A percentile compares a stretch with the other conserved stretches of the same genome.
Evolutionary conservation across 2,888 invertebrate genomes (phyloP).

Genomic region (Eristalis arbustorum): DNA sequence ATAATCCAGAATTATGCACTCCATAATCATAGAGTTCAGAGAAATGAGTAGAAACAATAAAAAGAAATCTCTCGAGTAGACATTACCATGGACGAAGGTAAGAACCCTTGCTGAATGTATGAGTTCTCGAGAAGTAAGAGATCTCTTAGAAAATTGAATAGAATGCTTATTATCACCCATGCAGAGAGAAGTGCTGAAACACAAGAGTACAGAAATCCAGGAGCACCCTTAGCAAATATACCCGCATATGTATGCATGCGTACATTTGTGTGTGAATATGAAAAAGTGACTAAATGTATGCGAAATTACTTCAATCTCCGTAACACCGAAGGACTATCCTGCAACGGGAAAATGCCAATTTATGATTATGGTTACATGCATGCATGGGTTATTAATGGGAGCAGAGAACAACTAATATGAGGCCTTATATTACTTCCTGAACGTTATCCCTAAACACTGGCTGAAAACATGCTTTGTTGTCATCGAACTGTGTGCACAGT

Average conservation of each 20-base stretch:
- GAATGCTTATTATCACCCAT: conserved; percentile 31
- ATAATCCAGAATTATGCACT: neutral
- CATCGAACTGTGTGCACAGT: conserved; percentile 9
- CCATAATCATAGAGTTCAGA: conserved; percentile 26
- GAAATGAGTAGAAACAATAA: conserved; percentile 21
- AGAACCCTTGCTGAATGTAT: conserved; percentile 46
- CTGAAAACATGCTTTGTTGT: conserved; percentile 45
- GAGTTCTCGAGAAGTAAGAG: conserved; percentile 16
- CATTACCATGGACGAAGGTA: conserved; percentile 41
- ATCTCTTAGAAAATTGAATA: conserved; percentile 33
- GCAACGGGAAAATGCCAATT: conserved; percentile 53
- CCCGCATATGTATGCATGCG: neutral
- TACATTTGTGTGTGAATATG: neutral
- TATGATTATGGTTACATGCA: conserved; percentile 62
- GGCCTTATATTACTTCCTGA: conserved; percentile 2
- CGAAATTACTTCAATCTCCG: conserved; percentile 31
- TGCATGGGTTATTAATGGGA: conserved; percentile 60
- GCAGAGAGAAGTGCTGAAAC: neutral
- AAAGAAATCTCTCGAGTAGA: conserved; percentile 33
- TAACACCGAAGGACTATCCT: neutral
- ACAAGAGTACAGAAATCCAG: neutral
- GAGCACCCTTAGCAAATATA: conserved; percentile 8
- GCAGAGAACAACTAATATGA: conserved; percentile 54
- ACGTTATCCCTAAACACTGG: conserved; percentile 33
- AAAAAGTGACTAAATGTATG: conserved; percentile 41